Conservation (phyloP, 2,113 vertebrate species). For the Sclerurus mexicanus region DNA sequence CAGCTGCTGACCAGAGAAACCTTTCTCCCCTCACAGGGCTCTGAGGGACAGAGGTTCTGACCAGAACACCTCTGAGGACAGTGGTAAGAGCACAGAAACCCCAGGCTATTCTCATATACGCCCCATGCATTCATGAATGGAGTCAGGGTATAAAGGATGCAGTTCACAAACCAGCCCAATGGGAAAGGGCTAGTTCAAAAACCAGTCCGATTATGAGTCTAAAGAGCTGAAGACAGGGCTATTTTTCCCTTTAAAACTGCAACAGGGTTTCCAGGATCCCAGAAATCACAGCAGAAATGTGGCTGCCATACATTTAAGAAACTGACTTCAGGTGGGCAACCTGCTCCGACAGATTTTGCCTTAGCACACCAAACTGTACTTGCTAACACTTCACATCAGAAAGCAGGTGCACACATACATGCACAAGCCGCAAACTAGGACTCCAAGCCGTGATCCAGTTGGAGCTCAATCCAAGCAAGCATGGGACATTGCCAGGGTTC, state of each 20-base stretch:
- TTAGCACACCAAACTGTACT: constrained; percentile 35
- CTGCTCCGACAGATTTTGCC: constrained; percentile 62
- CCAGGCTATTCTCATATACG: neutral
- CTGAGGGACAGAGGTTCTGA: neutral
- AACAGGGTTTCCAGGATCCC: neutral
- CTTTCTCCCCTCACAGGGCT: fast-evolving
- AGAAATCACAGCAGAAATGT: constrained; percentile 29
- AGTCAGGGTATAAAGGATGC: neutral
- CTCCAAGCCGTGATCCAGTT: constrained; percentile 42
- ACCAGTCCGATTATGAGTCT: neutral
- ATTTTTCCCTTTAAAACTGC: neutral
- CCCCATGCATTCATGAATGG: neutral
- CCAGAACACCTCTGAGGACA: neutral
- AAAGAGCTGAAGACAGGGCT: neutral
- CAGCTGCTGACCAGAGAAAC: neutral
- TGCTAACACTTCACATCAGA: constrained; percentile 51
- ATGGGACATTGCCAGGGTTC: constrained; percentile 58
- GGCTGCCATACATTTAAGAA: constrained; percentile 5
- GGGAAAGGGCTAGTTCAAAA: neutral
- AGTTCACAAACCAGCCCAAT: neutral
- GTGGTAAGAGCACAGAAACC: neutral
- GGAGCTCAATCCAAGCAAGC: constrained; percentile 27
- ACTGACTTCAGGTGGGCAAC: constrained; percentile 62
- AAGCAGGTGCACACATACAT: constrained; percentile 41
- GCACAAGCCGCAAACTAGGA: neutral